Percentiles rank a stretch among this genome's conserved stretches.
Evolutionary conservation across 1,140 invertebrate species (phyloP).

Genomic region (Drosophila parvula): DNA sequence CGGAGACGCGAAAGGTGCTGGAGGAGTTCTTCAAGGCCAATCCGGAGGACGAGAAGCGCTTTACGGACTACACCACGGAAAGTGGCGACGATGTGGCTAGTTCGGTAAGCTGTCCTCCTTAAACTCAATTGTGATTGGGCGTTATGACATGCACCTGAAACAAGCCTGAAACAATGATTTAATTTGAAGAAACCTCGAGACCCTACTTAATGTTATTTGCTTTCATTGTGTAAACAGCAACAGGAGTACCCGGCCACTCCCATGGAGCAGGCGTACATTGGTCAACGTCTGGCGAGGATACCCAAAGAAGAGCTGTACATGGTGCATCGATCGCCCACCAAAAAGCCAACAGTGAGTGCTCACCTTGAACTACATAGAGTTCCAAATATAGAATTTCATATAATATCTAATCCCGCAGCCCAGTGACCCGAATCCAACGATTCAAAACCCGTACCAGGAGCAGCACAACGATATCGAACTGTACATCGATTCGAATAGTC

Average conservation of each 20-base stretch:
- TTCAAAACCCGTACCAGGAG: slow-evolving; percentile 57
- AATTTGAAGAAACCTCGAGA: too few species aligned
- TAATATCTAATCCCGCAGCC: slow-evolving; percentile 16
- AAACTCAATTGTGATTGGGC: too few species aligned
- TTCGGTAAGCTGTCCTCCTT: slow-evolving; percentile 16
- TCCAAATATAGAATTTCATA: background rate
- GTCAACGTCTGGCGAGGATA: slow-evolving; percentile 81
- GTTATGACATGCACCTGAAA: too few species aligned
- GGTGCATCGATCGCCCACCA: slow-evolving; percentile 76
- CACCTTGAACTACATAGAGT: background rate
- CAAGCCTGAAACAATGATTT: too few species aligned
- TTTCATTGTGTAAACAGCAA: slow-evolving; percentile 29
- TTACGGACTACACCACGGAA: slow-evolving; percentile 73
- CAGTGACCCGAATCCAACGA: slow-evolving; percentile 23
- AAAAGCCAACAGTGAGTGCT: slow-evolving; percentile 67
- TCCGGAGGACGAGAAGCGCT: slow-evolving; percentile 86
- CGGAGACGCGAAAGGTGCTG: slow-evolving; percentile 94
- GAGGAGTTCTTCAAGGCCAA: slow-evolving; percentile 95
- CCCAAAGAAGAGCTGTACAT: slow-evolving; percentile 80
- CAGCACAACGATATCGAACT: slow-evolving; percentile 82
- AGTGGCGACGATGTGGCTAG: slow-evolving; percentile 80
- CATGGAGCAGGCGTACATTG: slow-evolving; percentile 79
- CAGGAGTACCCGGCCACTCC: slow-evolving; percentile 37
- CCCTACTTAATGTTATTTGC: too few species aligned
- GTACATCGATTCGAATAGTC: slow-evolving; percentile 82